Evolutionary conservation across 2,113 vertebrate genomes (phyloP).

Genomic region (Cisticola juncidis): DNA sequence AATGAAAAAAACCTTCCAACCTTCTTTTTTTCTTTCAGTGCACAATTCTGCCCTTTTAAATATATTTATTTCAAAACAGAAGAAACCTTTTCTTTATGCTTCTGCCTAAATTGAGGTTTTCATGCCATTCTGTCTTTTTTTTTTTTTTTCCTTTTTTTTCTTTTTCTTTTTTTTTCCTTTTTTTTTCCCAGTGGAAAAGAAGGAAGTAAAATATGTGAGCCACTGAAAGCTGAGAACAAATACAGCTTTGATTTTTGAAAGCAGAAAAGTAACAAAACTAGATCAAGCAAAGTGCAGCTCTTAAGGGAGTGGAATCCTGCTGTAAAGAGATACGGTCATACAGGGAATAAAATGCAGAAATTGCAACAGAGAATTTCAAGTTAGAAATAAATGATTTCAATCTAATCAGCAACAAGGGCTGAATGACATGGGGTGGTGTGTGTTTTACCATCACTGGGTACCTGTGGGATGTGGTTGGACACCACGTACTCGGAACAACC

Average conservation of each 20-base stretch:
- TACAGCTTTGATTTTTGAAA: not conserved
- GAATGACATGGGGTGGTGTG: not conserved
- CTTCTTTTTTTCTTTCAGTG: not conserved
- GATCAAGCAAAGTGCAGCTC: not conserved
- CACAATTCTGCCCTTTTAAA: not conserved
- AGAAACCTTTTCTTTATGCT: not conserved
- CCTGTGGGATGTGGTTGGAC: not conserved
- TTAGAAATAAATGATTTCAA: not conserved
- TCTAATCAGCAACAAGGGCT: not conserved
- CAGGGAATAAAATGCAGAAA: not conserved
- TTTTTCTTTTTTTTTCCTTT: not conserved
- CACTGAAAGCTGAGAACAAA: not conserved
- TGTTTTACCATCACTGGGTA: not conserved
- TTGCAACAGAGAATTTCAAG: not conserved
- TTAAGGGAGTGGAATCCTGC: not conserved
- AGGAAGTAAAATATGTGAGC: not conserved
- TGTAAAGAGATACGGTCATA: not conserved
- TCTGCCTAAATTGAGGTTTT: not conserved
- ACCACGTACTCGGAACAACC: not conserved
- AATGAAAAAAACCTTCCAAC: fast-evolving
- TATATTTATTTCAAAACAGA: not conserved
- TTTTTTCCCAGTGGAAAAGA: not conserved
- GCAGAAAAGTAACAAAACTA: not conserved
- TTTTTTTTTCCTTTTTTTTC: not conserved
- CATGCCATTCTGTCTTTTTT: not conserved